A percentile compares a stretch with the other conserved stretches of the same genome.
phyloP scores from a whole-genome alignment of 2,113 vertebrate genomes.

The Uria lomvia region DNA sequence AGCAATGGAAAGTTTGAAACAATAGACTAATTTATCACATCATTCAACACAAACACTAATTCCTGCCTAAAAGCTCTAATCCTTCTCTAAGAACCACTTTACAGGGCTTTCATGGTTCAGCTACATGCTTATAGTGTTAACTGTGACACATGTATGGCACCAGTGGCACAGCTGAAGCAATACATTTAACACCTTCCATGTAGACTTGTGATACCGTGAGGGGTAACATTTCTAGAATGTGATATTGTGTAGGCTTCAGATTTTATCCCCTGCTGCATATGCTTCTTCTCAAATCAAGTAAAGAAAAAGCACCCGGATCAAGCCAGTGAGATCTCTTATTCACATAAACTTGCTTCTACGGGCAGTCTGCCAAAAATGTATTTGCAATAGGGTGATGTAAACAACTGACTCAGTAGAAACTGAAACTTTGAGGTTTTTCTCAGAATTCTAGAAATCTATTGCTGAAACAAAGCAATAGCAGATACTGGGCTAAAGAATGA shows the following conservation, averaged over 20 bases:
- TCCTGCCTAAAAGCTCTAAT: not conserved
- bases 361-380: not conserved
- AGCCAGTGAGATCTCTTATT: not conserved
- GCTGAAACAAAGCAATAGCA: not conserved
- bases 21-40: no score
- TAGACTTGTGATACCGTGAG: not conserved
- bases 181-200: not conserved
- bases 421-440: not conserved
- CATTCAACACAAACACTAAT: not conserved
- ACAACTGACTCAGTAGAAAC: not conserved
- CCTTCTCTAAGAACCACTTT: not conserved
- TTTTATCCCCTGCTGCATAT: not conserved
- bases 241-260: not conserved
- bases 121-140: not conserved
- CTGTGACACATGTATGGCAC: not conserved
- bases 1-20: not conserved
- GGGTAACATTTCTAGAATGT: not conserved
- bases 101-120: not conserved
- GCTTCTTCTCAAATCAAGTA: not conserved
- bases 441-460: not conserved
- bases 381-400: not conserved
- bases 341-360: not conserved
- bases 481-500: not conserved
- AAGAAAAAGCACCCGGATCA: not conserved
- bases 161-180: not conserved